Base-by-base conservation (phyloP, 2,888 invertebrate species). In the Serripes groenlandicus region DNA sequence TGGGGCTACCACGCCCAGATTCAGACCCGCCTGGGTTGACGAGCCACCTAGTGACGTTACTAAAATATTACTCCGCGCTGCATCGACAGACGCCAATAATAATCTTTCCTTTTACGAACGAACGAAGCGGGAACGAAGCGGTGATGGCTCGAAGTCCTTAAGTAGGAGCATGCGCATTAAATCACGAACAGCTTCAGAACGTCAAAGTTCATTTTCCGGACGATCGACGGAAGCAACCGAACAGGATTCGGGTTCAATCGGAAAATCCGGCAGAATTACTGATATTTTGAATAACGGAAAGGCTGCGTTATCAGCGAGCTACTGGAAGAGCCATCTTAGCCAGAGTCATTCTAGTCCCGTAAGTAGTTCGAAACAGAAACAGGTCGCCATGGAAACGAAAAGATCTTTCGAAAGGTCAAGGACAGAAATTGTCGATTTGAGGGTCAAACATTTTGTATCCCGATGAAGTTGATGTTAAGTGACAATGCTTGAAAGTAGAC, bases 1-100 rank as follows among this genome's bases (percentile, higher is more conserved):
- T 58, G 83, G 81, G 15, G 42, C 78, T 18, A 58, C 76, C 11
- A 86, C 86, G 0, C 87, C 90, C 15, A 68, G 86, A 21, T 83
- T 79, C 23, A 88, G 80, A 49, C 89, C 89, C 15, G 78, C 85
- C 0, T 92, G 92, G 92, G 87, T 88, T 49, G 85, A 88, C 21
- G 90, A 90, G 54, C 80, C 78, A 66, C 89, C 90, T 18, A 87
- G 89, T 15, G 90, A 88, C 21, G 81, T 92, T 3, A 92, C 92
- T 7, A 88, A 88, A 76, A 90, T 89, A 77, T 81, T 92, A 60
- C 85, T 92, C 9, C 84, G 82, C 73, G 89, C 91, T 0, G 75
- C 68, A 3, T 68, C 77, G 0, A 42, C 71, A 18, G 62, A 78
- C 66, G 66, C 56, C 23, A 62, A 62, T 34, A 66, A 69, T n/a